Base-by-base conservation (phyloP, 2,888 invertebrate genomes). In the Alcis repandata region DNA sequence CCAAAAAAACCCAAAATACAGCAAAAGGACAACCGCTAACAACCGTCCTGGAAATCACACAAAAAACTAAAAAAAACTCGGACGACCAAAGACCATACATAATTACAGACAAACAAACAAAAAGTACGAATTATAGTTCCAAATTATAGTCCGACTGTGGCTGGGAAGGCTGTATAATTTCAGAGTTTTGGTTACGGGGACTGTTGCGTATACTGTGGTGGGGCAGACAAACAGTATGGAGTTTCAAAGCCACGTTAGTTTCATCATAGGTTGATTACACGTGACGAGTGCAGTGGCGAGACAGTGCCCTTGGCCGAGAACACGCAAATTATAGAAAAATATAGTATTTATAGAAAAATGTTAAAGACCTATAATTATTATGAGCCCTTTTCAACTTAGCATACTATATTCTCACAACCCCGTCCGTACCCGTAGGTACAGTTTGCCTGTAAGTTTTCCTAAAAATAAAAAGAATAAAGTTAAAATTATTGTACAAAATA, bases 121-220 rank as follows among this genome's bases (percentile, higher is more conserved):
- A 83, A 83, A 82, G 72, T 76, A 67, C 80, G 81, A 87, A 89
- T 88, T 89, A 89, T 87, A 84, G 86, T 82, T 76, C 80, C 74
- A 90, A 90, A 90, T 90, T 90, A 90, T 88, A 90, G 65, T 60
- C 57, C 57, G 45, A 60, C 19, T 60, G 57, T 65, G 11, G 38
- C 6, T 13, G 64, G 69, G 41, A 62, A 68, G 72, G 61, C 59
- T 67, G 65, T 65, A 78, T 82, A 79, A 81, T 80, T 76, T 79
- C 72, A 74, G 69, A 72, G 53, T 59, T 59, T 56, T 76, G 66
- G 69, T 65, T 70, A 72, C 70, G 38, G 9, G 19, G 1, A 49
- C 64, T 51, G 43, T 48, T 40, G 0, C 1, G 36, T 41, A 54
- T 9, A 8, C 63, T 59, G 54, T 59, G 54, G 58, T 33, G 11